Evolutionary conservation across 1,140 invertebrate species (phyloP).

Genomic region (Penaeus indicus): DNA sequence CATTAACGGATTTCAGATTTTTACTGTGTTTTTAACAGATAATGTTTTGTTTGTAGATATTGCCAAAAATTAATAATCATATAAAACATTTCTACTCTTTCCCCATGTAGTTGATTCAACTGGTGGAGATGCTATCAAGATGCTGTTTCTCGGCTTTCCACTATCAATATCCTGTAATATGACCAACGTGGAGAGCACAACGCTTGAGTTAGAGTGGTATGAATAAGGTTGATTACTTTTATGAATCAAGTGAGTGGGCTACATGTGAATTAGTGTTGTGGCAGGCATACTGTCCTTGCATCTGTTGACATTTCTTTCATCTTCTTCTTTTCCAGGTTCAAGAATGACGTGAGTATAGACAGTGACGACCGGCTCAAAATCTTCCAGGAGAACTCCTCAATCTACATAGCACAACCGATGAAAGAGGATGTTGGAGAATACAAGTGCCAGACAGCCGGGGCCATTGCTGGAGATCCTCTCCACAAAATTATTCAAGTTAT

Average conservation of each 20-base stretch:
- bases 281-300: neutral
- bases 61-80: no score
- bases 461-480: constrained; percentile 4
- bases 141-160: constrained; percentile 7
- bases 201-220: constrained; percentile 32
- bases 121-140: neutral
- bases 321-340: constrained; percentile 41
- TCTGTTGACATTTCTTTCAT: neutral
- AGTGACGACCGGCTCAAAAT: constrained; percentile 32
- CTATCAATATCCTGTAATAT: constrained; percentile 40
- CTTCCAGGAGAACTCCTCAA: constrained; percentile 34
- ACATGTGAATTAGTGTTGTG: neutral
- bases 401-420: constrained; percentile 9
- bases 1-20: no score
- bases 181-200: constrained; percentile 29
- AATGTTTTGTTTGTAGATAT: no score
- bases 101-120: constrained; percentile 23
- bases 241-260: no score
- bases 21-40: no score
- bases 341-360: neutral
- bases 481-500: constrained; percentile 30
- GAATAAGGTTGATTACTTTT: neutral
- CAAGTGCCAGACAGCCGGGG: constrained; percentile 26
- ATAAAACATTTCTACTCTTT: neutral
- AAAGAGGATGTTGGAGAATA: constrained; percentile 40